Base-by-base conservation (phyloP, 2,797 vertebrate species). In the Sebastolobus altivelis region DNA sequence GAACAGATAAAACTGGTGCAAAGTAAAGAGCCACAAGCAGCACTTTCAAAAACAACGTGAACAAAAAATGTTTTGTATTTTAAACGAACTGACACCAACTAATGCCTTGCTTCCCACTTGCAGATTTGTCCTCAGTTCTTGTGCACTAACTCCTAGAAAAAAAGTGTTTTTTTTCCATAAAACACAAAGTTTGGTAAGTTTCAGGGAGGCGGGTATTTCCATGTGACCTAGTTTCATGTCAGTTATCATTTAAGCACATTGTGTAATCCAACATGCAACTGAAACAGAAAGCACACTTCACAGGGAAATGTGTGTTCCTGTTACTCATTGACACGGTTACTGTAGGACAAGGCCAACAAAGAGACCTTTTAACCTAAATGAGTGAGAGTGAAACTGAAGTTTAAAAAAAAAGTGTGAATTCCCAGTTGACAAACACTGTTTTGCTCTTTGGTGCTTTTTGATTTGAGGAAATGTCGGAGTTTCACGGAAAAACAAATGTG, bases 281-380 rank as follows among this genome's bases (percentile, higher is more conserved):
- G 54, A 89, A 92, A 88, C 40, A 80, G 77, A 86, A 79, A 85
- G 43, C n/a, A 56, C 10, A 71, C 2, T 8, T 59, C 14, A 25
- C 5, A 12, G 27, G 56, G 38, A 61, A 73, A 62, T 35, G 35
- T 33, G 37, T 46, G 40, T 7, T 1, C 29, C 14, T 1, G 71
- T 85, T 79, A 85, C 52, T 85, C 66, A 84, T 37, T 75, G 38
- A 86, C 71, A 46, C 0, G 1, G 27, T 43, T 38, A 66, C 54
- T 54, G 16, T 5, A 38, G 14, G 6, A 60, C 72, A 35, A 25
- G 0, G 5, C 38, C n/a, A 25, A 35, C 54, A 82, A 11, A 65
- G 9, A 72, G 1, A 54, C 8, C 4, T 29, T 46, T 59, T 65
- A 33, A 46, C 35, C 25, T 18, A 29, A 59, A 63, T 31, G 20